Evolutionary conservation across 2,797 vertebrate species (phyloP), one percentile per base, ranked within the genome.

Genomic region (Bradypodion ventrale): DNA sequence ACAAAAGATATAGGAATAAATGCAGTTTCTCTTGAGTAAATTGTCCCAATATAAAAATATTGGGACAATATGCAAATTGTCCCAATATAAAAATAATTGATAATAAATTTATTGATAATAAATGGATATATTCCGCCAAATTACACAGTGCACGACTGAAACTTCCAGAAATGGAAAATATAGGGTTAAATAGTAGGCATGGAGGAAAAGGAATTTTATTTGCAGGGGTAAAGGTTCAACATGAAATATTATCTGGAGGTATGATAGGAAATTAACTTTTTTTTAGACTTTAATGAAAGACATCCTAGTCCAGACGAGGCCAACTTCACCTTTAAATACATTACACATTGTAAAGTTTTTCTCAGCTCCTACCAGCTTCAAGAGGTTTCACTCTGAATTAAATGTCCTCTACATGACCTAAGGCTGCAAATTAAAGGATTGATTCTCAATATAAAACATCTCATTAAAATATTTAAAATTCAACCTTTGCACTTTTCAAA

Each of bases 191-290:
- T 80, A 77, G 80, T 44, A 89, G 69, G 84, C 40, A 62, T 84
- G 90, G 89, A 91, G 87, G 86, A 90, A 90, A 81, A 83, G 87
- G 1, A 46, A 60, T 56, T 77, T 72, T 83, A 44, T 78, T 89
- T 83, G n/a, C 74, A 69, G 83, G 86, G 78, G 75, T 76, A 89
- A 78, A 88, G 0, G 78, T 77, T 92, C 91, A 84, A 75, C 87
- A 92, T 52, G 3, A 72, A 86, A 21, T 21, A 90, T 87, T 81
- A 87, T 90, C 77, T 81, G 79, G 85, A 89, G 80, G 75, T 87
- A 84, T 91, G 85, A 85, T 29, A 70, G 87, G 87, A 88, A 85
- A 92, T 85, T 70, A 80, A 88, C 90, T 90, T 82, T 89, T 91
- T 21, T 49, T 32, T 21, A 87, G n/a, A 80, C 5, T 29, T 21